A percentile compares a stretch with the other conserved stretches of the same genome.
Evolutionary conservation across 2,113 vertebrate species (phyloP).

Genomic region (Sprattus sprattus): DNA sequence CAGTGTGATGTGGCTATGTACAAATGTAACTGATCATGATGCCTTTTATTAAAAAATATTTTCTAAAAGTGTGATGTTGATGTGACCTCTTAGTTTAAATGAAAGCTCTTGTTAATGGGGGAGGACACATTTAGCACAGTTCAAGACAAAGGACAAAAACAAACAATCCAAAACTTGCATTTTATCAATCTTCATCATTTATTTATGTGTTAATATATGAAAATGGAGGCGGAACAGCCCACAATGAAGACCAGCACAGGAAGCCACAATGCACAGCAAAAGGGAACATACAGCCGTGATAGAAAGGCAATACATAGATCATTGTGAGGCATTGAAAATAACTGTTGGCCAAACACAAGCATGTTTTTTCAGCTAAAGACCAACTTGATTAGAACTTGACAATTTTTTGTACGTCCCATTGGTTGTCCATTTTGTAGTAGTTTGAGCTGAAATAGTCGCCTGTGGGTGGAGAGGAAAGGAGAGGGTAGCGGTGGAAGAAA

Average conservation of each 20-base stretch:
- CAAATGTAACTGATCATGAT: not conserved
- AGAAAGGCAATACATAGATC: not conserved
- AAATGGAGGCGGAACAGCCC: not conserved
- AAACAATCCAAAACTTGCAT: too few species aligned
- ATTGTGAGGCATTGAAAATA: constrained; percentile 8
- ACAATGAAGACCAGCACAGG: not conserved
- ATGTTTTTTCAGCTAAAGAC: not conserved
- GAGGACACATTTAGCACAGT: too few species aligned
- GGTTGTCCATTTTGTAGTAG: not conserved
- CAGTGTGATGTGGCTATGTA: not conserved
- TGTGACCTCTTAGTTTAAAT: too few species aligned
- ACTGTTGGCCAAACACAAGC: not conserved
- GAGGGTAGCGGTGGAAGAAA: not conserved
- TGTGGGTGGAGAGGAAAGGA: not conserved
- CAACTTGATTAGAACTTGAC: not conserved
- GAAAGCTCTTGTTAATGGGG: too few species aligned
- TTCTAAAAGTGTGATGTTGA: not conserved
- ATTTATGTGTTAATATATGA: constrained; percentile 14
- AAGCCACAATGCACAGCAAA: not conserved
- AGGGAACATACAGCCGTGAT: not conserved
- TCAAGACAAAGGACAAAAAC: too few species aligned
- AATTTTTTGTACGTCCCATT: not conserved
- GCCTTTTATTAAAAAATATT: constrained; percentile 4
- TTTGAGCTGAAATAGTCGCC: not conserved
- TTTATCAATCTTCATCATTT: not conserved